phyloP scores from a whole-genome alignment of 2,888 invertebrate species.

The Pecten maximus region DNA sequence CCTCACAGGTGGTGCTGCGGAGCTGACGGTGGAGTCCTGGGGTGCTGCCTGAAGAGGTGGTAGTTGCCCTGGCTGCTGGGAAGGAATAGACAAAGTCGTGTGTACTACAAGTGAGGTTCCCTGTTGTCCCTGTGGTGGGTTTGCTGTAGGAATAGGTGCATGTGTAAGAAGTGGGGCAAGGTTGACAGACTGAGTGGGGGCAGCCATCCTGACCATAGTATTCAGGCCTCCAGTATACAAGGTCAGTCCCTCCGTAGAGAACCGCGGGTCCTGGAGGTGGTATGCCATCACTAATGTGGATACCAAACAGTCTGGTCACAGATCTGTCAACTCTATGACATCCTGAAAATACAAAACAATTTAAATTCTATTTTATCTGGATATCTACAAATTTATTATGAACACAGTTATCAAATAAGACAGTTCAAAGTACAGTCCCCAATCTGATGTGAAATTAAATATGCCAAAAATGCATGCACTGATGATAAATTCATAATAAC shows the following conservation, averaged over 20 bases:
- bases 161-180: slow-evolving; percentile 6
- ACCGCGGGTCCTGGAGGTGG: neutral
- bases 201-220: slow-evolving; percentile 22
- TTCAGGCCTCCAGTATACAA: neutral
- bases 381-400: too few relatives aligned
- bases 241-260: neutral
- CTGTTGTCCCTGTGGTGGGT: neutral
- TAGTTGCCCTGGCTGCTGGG: neutral
- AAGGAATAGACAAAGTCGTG: neutral
- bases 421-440: too few relatives aligned
- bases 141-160: neutral
- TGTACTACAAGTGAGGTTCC: neutral
- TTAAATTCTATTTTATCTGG: too few relatives aligned
- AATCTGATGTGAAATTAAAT: too few relatives aligned
- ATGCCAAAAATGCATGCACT: too few relatives aligned
- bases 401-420: too few relatives aligned
- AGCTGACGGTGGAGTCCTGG: neutral
- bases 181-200: slow-evolving; percentile 11
- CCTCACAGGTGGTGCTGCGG: slow-evolving; percentile 33
- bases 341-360: neutral
- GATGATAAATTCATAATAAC: too few relatives aligned
- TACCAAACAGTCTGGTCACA: neutral
- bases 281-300: neutral
- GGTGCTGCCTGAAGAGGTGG: neutral
- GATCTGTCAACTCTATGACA: neutral